Evolutionary conservation across 2,113 vertebrate species (phyloP), one percentile per base, ranked within the genome.

Genomic region (Synodontis membranacea): DNA sequence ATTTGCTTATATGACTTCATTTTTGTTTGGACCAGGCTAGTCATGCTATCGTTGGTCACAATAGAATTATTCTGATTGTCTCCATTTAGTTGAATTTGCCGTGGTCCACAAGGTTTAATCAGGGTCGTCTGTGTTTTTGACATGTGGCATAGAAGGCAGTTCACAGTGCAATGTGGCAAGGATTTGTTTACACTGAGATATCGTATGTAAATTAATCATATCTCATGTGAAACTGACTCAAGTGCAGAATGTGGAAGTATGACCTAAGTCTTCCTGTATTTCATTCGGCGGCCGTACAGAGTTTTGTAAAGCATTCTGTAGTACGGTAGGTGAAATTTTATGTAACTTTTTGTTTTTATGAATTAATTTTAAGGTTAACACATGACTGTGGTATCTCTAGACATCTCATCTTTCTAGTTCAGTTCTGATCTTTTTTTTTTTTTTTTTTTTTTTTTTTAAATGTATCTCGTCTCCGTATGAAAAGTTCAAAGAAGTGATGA

Each of bases 141-240:
- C 58, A 83, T 25, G 17, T 48, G 4, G 11, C 25, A 23, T 64
- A 46, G 31, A 39, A 39, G n/a, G 14, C 52, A 11, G 52, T 56
- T 81, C 25, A 52, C 9, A 75, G 3, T 62, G 31, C 34, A 23
- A 12, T 10, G 31, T 83, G n/a, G 44, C 64, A 25, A n/a, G 50
- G 70, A 48, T 79, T 82, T 37, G 34, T 84, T 66, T 81, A 84
- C 42, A 7, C 68, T 78, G n/a, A 9, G 74, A 66, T 37, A 42
- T 74, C 46, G 17, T 52, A 9, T 58, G 50, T 42, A 42, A 64
- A 37, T 82, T 80, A 86, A 75, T 89, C 84, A 89, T 25, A 66
- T 66, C 58, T 88, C 88, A 88, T 88, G 86, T 86, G 86, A 81
- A 84, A 56, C 76, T 89, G 86, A 89, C 48, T 89, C 84, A 88